Percentiles rank a stretch among this genome's conserved stretches.
phyloP scores from a whole-genome alignment of 2,888 invertebrate species.

The Drosophila picticornis region DNA sequence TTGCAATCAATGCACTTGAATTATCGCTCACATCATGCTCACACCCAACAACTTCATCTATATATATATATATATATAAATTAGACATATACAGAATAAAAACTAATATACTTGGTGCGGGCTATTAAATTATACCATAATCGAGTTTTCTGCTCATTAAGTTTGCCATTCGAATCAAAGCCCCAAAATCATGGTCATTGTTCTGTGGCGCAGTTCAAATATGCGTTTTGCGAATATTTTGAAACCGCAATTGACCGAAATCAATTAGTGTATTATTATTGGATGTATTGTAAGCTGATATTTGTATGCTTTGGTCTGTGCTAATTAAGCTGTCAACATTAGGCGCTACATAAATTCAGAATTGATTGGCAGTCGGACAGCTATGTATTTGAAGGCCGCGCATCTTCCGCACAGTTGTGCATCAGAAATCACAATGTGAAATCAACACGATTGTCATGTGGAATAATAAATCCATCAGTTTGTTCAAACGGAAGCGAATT shows the following conservation, averaged over 20 bases:
- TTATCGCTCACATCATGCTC: constrained; percentile 21
- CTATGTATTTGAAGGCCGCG: constrained; percentile 1
- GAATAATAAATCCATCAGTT: neutral
- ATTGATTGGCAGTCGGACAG: constrained; percentile 21
- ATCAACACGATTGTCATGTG: neutral
- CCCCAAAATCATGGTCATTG: constrained; percentile 28
- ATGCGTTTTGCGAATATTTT: constrained; percentile 28
- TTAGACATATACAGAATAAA: no score
- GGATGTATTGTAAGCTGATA: constrained; percentile 40
- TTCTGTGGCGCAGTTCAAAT: constrained; percentile 20
- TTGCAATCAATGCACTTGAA: constrained; percentile 30
- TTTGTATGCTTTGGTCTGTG: constrained; percentile 35
- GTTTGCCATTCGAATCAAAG: constrained; percentile 30
- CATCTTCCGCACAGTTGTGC: neutral
- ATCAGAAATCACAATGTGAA: neutral
- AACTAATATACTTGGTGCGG: no score
- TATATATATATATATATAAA: neutral
- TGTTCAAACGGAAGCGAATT: neutral
- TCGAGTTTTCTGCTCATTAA: constrained; percentile 20
- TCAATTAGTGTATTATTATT: constrained; percentile 54
- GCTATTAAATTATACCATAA: no score
- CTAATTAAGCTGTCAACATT: constrained; percentile 56
- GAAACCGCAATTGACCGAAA: constrained; percentile 51
- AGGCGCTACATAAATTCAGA: constrained; percentile 11
- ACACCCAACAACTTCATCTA: neutral